These are phyloP conservation scores for Oligia fasciuncula DNA, from an alignment of 2,888 invertebrate species.

Conservation along the genomic window DNA sequence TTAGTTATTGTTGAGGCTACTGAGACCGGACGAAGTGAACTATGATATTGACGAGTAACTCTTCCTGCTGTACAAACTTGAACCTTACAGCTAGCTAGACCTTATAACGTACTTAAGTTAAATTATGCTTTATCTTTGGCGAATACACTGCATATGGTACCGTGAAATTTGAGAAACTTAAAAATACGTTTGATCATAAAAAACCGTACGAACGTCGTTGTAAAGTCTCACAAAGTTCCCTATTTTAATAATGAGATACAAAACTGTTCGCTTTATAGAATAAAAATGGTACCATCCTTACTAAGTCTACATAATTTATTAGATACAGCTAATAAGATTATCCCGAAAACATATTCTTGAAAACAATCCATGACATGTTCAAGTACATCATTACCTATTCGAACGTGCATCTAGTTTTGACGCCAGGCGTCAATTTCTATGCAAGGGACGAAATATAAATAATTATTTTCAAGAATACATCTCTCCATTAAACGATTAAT, in stretches of 20 bases:
- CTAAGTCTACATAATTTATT: constrained; percentile 74
- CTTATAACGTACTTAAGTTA: constrained; percentile 77
- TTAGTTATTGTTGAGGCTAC: constrained; percentile 41
- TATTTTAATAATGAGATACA: constrained; percentile 87
- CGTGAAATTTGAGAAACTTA: constrained; percentile 76
- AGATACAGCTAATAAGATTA: constrained; percentile 76
- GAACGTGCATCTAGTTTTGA: neutral
- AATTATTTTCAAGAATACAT: constrained; percentile 56
- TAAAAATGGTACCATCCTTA: constrained; percentile 83
- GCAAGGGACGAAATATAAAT: neutral
- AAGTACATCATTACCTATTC: neutral
- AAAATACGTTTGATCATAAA: constrained; percentile 68
- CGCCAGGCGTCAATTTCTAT: constrained; percentile 19
- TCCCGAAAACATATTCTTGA: constrained; percentile 67
- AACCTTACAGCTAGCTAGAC: constrained; percentile 73
- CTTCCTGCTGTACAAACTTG: constrained; percentile 67
- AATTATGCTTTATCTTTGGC: constrained; percentile 90
- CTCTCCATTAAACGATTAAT: constrained; percentile 51
- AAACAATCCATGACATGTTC: constrained; percentile 58
- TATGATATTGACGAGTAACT: constrained; percentile 50
- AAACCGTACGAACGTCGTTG: constrained; percentile 87
- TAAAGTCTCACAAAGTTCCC: constrained; percentile 87
- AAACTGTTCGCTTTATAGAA: constrained; percentile 73
- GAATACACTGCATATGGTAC: constrained; percentile 88
- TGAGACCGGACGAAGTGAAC: constrained; percentile 49